A percentile compares a stretch with the other conserved stretches of the same genome.
Evolutionary conservation across 2,113 vertebrate genomes (phyloP).

Genomic region (Ammodytes dubius): DNA sequence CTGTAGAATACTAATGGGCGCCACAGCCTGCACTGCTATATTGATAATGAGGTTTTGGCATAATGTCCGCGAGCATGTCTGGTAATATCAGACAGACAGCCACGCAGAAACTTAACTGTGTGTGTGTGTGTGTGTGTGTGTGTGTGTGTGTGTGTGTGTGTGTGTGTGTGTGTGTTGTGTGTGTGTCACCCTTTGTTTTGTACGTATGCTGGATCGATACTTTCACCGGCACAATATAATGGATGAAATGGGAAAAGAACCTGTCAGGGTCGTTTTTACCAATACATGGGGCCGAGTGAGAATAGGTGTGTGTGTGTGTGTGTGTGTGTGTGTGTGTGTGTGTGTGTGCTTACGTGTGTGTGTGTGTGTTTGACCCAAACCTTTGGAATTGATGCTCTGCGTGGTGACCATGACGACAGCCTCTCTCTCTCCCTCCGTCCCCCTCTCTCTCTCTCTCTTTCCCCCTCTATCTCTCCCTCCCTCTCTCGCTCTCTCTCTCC

Average conservation of each 20-base stretch:
- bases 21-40: slow-evolving; percentile 18
- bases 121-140: slow-evolving; percentile 14
- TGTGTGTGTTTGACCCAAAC: slow-evolving; percentile 31
- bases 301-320: slow-evolving; percentile 4
- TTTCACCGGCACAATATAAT: slow-evolving; percentile 21
- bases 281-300: slow-evolving; percentile 22
- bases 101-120: slow-evolving; percentile 17
- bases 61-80: slow-evolving; percentile 40
- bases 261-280: slow-evolving; percentile 31
- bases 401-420: slow-evolving; percentile 74
- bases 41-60: slow-evolving; percentile 51
- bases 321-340: slow-evolving; percentile 24
- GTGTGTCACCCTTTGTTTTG: not conserved
- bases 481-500: not conserved
- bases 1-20: slow-evolving; percentile 57
- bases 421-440: slow-evolving; percentile 22
- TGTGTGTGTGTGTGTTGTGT: not conserved
- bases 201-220: slow-evolving; percentile 44
- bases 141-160: slow-evolving; percentile 11
- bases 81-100: slow-evolving; percentile 33
- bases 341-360: slow-evolving; percentile 32
- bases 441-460: not conserved
- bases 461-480: slow-evolving; percentile 1
- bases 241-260: slow-evolving; percentile 22
- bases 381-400: slow-evolving; percentile 63